Evolutionary conservation across 2,888 invertebrate genomes (phyloP).

Genomic region (Epirrhoe tristata): DNA sequence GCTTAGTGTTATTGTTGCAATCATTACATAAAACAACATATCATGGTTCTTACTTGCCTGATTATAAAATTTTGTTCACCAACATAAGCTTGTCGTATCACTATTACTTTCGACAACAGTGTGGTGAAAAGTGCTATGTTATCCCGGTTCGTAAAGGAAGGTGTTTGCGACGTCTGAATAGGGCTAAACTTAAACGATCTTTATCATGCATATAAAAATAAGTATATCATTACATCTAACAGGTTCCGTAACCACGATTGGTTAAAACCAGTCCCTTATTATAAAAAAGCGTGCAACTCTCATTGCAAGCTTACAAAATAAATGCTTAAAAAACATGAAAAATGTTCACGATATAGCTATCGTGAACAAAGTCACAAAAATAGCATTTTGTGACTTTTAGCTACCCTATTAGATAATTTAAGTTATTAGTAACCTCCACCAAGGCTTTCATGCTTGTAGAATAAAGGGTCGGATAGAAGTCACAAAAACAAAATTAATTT

Average conservation of each 20-base stretch:
- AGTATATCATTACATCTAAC: constrained; percentile 46
- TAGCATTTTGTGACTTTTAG: constrained; percentile 30
- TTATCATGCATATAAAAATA: constrained; percentile 61
- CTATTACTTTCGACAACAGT: no score
- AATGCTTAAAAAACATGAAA: constrained; percentile 30
- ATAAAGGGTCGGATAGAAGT: constrained; percentile 21
- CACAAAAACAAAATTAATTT: constrained; percentile 29
- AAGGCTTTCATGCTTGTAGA: constrained; percentile 11
- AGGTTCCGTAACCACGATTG: constrained; percentile 65
- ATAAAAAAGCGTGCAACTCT: constrained; percentile 43
- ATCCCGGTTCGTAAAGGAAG: no score
- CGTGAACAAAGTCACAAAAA: no score
- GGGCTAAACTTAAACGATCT: constrained; percentile 62
- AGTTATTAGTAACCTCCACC: constrained; percentile 19
- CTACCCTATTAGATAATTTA: constrained; percentile 1
- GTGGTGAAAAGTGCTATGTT: no score
- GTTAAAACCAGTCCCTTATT: constrained; percentile 64
- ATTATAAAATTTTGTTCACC: no score
- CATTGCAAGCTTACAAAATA: constrained; percentile 36
- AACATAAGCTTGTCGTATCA: no score
- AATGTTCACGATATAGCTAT: constrained; percentile 14
- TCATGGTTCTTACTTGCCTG: no score
- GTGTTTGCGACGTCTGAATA: constrained; percentile 39
- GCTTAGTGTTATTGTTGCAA: no score
- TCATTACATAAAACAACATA: no score